These are phyloP conservation scores for Stylophora pistillata DNA, from an alignment of 64 coral and sea anemone species.

Conservation along the genomic window DNA sequence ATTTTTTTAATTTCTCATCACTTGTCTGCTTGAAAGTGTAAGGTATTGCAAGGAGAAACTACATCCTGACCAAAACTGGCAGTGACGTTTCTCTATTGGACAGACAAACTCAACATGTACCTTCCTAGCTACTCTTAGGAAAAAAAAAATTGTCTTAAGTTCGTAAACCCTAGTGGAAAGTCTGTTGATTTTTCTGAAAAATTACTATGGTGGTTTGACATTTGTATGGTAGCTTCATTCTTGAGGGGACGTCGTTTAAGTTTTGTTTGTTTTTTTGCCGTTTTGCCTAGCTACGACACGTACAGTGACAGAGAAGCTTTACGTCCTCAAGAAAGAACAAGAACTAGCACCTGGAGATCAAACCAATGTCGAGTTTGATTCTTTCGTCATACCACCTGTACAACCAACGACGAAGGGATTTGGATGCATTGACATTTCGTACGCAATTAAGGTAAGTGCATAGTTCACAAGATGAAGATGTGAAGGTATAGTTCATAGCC, in stretches of 20 bases:
- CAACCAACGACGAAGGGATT: conserved; percentile 40
- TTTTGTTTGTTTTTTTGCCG: background rate
- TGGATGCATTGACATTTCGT: conserved; percentile 23
- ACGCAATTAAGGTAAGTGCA: conserved; percentile 16
- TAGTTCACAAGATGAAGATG: too few relatives aligned
- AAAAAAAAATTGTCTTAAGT: too few relatives aligned
- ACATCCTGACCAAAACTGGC: too few relatives aligned
- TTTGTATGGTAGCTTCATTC: background rate
- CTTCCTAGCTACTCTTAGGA: too few relatives aligned
- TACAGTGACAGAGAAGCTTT: conserved; percentile 21
- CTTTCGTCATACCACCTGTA: conserved; percentile 16
- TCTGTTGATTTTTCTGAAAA: too few relatives aligned
- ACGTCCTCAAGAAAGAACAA: conserved; percentile 12
- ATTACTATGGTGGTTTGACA: too few relatives aligned
- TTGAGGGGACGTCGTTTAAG: background rate
- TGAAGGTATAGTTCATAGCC: background rate
- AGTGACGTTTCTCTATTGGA: too few relatives aligned
- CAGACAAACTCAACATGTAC: too few relatives aligned
- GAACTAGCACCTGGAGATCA: conserved; percentile 17
- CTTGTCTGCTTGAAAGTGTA: too few relatives aligned
- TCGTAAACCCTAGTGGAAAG: too few relatives aligned
- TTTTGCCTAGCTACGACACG: conserved; percentile 13
- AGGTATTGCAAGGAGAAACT: too few relatives aligned
- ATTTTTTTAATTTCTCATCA: too few relatives aligned
- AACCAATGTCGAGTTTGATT: conserved; percentile 20